Conservation (phyloP, 2,113 vertebrate species). For the Colistium nudipinnis region DNA sequence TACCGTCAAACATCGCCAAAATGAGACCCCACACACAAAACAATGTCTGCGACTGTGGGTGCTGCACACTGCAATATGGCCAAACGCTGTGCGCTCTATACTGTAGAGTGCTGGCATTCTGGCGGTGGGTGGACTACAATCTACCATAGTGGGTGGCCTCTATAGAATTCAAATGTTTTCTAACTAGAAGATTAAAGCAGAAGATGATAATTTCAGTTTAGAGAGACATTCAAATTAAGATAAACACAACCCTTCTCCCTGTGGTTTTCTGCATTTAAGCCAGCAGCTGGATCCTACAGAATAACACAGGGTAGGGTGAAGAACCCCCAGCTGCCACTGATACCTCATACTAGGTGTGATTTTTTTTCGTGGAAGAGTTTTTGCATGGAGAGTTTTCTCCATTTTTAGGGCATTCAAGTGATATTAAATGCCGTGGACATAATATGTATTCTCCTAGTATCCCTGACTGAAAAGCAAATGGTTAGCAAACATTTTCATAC, state of each 20-base stretch:
- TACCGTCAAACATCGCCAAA: constrained; percentile 71
- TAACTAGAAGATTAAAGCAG: constrained; percentile 53
- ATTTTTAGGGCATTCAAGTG: constrained; percentile 14
- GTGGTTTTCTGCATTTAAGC: constrained; percentile 30
- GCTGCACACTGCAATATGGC: constrained; percentile 52
- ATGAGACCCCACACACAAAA: constrained; percentile 74
- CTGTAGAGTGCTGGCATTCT: constrained; percentile 44
- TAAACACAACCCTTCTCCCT: no score
- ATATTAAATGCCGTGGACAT: neutral
- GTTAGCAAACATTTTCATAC: constrained; percentile 44
- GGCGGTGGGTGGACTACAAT: constrained; percentile 66
- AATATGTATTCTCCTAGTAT: constrained; percentile 31
- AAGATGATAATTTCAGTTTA: constrained; percentile 60
- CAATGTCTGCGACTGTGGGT: constrained; percentile 67
- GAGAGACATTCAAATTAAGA: constrained; percentile 47
- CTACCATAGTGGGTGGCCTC: constrained; percentile 60
- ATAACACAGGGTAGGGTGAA: constrained; percentile 35
- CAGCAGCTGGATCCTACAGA: constrained; percentile 19
- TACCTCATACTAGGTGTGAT: constrained; percentile 31
- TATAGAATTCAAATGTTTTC: constrained; percentile 69
- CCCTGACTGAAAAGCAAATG: constrained; percentile 17
- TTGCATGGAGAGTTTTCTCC: constrained; percentile 31
- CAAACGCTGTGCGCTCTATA: constrained; percentile 55
- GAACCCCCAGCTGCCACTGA: constrained; percentile 12
- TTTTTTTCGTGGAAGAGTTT: constrained; percentile 20